phyloP scores from a whole-genome alignment of 64 coral and sea anemone genomes.

The Montipora cactus region DNA sequence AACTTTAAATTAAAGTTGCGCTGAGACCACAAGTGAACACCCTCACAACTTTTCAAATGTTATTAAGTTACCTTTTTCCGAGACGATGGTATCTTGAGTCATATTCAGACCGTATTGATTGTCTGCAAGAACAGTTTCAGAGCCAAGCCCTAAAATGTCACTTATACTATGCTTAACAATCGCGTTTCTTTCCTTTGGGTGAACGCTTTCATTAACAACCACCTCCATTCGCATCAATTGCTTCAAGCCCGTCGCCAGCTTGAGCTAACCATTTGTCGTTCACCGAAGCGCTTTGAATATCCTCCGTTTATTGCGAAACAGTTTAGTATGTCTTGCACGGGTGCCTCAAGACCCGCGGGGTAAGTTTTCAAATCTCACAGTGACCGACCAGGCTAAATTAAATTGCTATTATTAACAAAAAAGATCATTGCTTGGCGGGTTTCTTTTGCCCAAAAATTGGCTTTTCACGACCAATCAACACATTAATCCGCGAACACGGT shows the following conservation, averaged over 20 bases:
- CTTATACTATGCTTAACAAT: conserved; percentile 73
- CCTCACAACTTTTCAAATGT: background rate
- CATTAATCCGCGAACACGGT: conserved; percentile 76
- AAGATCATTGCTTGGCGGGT: conserved; percentile 72
- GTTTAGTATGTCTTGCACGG: conserved; percentile 24
- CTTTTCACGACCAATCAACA: conserved; percentile 94
- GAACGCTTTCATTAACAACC: background rate
- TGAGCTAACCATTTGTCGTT: background rate
- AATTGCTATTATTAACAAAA: conserved; percentile 85
- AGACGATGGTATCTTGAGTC: background rate
- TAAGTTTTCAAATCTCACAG: conserved; percentile 42
- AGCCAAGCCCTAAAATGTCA: conserved; percentile 76
- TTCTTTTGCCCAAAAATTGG: conserved; percentile 74
- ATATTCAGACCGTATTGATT: conserved; percentile 1
- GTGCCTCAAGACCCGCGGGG: conserved; percentile 39
- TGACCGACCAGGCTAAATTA: conserved; percentile 77
- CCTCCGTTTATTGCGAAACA: conserved; percentile 8
- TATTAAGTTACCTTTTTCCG: conserved; percentile 29
- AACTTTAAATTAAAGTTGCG: background rate
- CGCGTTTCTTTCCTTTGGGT: conserved; percentile 41
- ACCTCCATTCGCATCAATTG: background rate
- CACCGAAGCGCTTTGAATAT: background rate
- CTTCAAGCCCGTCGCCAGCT: conserved; percentile 6
- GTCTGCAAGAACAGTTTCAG: background rate
- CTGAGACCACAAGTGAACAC: background rate